Percentiles rank a stretch among this genome's conserved stretches.
Conservation (phyloP, 2,888 invertebrate species). For the Ormia ochracea region DNA sequence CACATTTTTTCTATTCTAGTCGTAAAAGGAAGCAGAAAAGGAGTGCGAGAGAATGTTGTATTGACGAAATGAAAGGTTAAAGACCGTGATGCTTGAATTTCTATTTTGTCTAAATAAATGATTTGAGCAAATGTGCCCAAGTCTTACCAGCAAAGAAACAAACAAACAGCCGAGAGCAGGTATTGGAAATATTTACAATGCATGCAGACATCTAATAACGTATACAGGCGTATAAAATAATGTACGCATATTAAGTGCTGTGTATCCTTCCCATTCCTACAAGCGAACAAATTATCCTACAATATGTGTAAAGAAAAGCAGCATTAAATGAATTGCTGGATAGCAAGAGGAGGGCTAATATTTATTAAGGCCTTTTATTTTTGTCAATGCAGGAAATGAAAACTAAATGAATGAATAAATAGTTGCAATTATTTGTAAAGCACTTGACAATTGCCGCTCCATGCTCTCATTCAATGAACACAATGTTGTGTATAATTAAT, state of each 20-base stretch:
- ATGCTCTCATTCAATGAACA: not conserved
- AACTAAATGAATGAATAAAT: slow-evolving; percentile 21
- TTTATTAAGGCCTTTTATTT: slow-evolving; percentile 3
- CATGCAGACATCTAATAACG: not conserved
- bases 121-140: not conserved
- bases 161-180: not conserved
- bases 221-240: not conserved
- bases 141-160: slow-evolving; percentile 17
- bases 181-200: not conserved
- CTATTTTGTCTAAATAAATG: slow-evolving; percentile 24
- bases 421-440: slow-evolving; percentile 21
- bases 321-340: not conserved
- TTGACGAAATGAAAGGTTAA: slow-evolving; percentile 69
- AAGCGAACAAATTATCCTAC: not conserved
- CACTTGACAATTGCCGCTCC: not conserved
- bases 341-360: not conserved
- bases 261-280: not conserved
- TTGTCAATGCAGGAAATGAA: slow-evolving; percentile 40
- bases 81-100: slow-evolving; percentile 58
- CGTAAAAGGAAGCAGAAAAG: not conserved
- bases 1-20: slow-evolving; percentile 6
- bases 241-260: not conserved
- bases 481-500: not conserved
- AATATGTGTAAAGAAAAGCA: not conserved
- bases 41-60: slow-evolving; percentile 63